Evolutionary conservation across 1,140 invertebrate species (phyloP).

Genomic region (Trachymyrmex septentrionalis): DNA sequence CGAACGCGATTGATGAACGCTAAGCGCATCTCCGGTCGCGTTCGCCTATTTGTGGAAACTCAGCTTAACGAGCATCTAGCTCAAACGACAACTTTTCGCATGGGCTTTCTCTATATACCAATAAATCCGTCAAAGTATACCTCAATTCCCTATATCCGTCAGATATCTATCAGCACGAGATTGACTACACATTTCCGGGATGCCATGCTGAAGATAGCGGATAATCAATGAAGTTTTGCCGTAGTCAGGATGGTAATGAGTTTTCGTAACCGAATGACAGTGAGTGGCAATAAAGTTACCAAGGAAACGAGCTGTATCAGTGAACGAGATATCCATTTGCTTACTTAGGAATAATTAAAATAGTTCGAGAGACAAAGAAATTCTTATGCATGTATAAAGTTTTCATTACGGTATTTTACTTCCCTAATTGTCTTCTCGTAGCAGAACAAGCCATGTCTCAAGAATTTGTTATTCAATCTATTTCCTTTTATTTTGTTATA

Average conservation of each 20-base stretch:
- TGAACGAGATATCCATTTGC: conserved; percentile 61
- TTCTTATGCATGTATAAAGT: not conserved
- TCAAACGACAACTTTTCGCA: conserved; percentile 58
- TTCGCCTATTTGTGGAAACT: conserved; percentile 33
- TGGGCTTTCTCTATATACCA: conserved; percentile 22
- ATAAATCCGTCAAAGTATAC: conserved; percentile 48
- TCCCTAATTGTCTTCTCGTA: not conserved
- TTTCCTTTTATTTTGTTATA: conserved; percentile 34
- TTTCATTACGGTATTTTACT: not conserved
- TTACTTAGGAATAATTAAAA: conserved; percentile 79
- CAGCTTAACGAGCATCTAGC: conserved; percentile 45
- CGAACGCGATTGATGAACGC: conserved; percentile 52
- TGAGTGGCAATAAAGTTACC: conserved; percentile 53
- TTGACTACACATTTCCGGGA: conserved; percentile 48
- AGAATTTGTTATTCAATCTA: conserved; percentile 33
- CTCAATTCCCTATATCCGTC: conserved; percentile 44
- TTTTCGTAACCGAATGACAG: conserved; percentile 47
- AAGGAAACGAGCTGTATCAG: conserved; percentile 42
- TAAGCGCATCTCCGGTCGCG: conserved; percentile 48
- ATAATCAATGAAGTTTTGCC: conserved; percentile 63
- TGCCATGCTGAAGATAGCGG: conserved; percentile 26
- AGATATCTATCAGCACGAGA: conserved; percentile 48
- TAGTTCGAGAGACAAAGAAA: conserved; percentile 78
- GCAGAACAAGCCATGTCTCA: conserved; percentile 52
- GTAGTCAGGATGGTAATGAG: conserved; percentile 42